A percentile compares a stretch with the other conserved stretches of the same genome.
phyloP scores from a whole-genome alignment of 2,113 vertebrate species.

The Stegostoma tigrinum region DNA sequence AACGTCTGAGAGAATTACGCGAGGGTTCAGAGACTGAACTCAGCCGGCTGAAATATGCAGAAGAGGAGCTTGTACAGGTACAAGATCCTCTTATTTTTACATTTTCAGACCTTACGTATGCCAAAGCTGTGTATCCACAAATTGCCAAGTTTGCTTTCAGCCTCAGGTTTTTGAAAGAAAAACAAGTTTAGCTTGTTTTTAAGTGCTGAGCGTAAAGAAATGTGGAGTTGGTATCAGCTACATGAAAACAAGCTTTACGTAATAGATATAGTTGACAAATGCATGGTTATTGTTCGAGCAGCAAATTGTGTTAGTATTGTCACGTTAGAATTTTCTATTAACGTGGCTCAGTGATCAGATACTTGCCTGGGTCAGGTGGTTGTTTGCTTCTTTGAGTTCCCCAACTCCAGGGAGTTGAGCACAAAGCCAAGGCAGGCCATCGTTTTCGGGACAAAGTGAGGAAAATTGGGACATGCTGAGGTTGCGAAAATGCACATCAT shows the following conservation, averaged over 20 bases:
- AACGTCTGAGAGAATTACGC: slow-evolving; percentile 76
- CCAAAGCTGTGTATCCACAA: background rate
- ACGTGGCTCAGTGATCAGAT: background rate
- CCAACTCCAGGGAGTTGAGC: background rate
- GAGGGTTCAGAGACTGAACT: slow-evolving; percentile 90
- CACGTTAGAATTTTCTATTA: background rate
- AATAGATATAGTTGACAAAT: background rate
- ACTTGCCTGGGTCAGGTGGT: background rate
- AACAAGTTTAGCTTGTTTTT: background rate
- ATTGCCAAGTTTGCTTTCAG: background rate
- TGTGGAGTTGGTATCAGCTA: too few relatives aligned
- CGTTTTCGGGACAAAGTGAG: background rate
- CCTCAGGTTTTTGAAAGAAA: background rate
- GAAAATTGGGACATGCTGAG: background rate
- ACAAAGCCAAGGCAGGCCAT: background rate
- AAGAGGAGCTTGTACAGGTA: slow-evolving; percentile 95
- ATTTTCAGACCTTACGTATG: background rate
- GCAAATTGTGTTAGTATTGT: background rate
- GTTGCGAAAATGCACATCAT: background rate
- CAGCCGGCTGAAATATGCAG: slow-evolving; percentile 91
- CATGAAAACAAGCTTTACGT: background rate
- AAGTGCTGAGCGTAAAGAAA: background rate
- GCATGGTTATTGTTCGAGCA: background rate
- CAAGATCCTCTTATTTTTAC: slow-evolving; percentile 10
- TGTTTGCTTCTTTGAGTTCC: background rate